Evolutionary conservation across 2,797 vertebrate genomes (phyloP).

Genomic region (Philypnodon macrostomus): DNA sequence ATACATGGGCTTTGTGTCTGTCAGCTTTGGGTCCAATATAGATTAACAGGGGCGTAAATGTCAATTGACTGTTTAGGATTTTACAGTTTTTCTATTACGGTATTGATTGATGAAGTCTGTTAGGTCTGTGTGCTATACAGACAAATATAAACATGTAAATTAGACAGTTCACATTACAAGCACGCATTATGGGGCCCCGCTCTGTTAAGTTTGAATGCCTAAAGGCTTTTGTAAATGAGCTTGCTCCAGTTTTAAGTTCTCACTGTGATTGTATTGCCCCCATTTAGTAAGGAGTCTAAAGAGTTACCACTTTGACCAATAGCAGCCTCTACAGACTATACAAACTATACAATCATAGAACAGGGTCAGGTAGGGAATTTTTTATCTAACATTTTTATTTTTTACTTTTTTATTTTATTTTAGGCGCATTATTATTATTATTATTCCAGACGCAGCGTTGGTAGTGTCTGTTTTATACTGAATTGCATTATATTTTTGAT

Average conservation of each 20-base stretch:
- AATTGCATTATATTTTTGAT: neutral
- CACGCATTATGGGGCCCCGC: neutral
- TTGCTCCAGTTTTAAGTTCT: neutral
- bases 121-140: neutral
- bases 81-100: neutral
- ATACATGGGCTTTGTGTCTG: constrained; percentile 16
- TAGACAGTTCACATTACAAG: neutral
- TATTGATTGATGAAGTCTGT: neutral
- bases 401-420: no score
- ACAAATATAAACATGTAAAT: constrained; percentile 1
- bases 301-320: no score
- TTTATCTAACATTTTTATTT: no score
- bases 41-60: neutral
- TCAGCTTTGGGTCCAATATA: neutral
- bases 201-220: constrained; percentile 3
- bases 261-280: neutral
- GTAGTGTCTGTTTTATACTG: no score
- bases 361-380: no score
- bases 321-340: no score
- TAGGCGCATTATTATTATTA: no score
- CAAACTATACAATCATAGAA: no score
- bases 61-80: neutral
- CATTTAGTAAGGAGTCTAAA: neutral
- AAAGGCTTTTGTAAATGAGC: neutral
- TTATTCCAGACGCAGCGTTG: no score